phyloP scores from a whole-genome alignment of 2,797 vertebrate genomes.

The Hemibagrus guttatus region DNA sequence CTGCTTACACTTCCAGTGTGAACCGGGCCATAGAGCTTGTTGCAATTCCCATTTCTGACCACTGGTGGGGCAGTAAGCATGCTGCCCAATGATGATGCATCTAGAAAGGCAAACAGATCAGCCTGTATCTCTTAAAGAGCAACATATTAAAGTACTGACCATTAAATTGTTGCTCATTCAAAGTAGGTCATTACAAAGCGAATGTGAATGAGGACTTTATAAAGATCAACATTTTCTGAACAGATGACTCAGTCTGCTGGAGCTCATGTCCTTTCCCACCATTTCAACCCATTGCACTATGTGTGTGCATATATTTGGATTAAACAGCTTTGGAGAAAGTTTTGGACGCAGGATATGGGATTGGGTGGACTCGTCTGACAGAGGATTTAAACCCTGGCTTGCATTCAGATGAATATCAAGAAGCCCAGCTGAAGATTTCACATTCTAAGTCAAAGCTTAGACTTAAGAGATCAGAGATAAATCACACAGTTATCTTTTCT shows the following conservation, averaged over 20 bases:
- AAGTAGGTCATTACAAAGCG: background rate
- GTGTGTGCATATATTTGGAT: slow-evolving; percentile 1
- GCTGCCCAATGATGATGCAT: background rate
- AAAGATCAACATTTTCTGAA: background rate
- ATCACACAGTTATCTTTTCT: background rate
- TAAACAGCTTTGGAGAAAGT: background rate
- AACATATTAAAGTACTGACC: background rate
- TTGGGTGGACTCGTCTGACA: background rate
- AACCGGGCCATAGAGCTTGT: background rate
- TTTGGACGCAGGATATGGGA: background rate
- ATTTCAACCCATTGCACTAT: background rate
- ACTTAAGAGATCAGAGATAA: background rate
- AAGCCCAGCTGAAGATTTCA: background rate
- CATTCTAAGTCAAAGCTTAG: slow-evolving; percentile 15
- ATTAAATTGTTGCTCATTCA: background rate
- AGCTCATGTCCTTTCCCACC: background rate
- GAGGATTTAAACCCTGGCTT: background rate
- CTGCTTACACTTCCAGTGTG: no score
- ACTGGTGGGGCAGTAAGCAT: background rate
- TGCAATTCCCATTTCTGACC: background rate
- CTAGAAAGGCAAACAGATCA: background rate
- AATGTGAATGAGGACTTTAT: background rate
- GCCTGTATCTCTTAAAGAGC: background rate
- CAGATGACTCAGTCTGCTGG: background rate
- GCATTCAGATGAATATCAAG: background rate